Base-by-base conservation (phyloP, 2,888 invertebrate species). In the Sinopyrophorus schimmeli region DNA sequence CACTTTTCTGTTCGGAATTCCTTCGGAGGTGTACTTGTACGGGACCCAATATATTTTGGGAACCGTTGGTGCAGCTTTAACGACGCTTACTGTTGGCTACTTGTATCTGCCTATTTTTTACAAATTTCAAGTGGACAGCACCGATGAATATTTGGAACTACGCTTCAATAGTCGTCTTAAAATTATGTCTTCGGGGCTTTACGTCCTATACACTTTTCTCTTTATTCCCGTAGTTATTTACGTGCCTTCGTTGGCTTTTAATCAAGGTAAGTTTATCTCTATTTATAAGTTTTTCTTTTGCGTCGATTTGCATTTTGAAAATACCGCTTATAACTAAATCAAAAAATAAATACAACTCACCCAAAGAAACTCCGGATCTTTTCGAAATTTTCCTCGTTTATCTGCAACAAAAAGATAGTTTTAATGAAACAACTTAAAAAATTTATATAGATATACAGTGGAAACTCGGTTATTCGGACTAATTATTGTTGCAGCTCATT, bases 1-100 rank as follows among this genome's bases (percentile, higher is more conserved):
- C 21, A 82, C 88, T 26, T 86, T 87, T 0, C 72, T 89, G 6
- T 76, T 89, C 4, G 87, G 86, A 0, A 79, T 86, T 4, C 87
- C 88, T 0, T 81, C 86, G 0, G 88, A 89, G 65, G 81, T 87
- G 55, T 89, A 89, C 65, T 74, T 80, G 16, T 80, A 81, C 65
- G 89, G 89, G 3, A 82, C 83, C 0, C 81, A 82, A 56, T 87
- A 86, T 63, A 71, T 74, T 50, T 67, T 74, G n/a, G 50, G 75
- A 4, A 15, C 63, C 1, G 41, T 65, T 2, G 55, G 63, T 21
- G 53, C 67, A 6, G 40, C 73, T 11, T 10, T 9, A 27, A 27
- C 12, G 27, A 2, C 11, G 6, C 3, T 27, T 12, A 9, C 12
- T 3, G 68, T 72, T 2, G 14, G 64, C 66, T 31, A 24, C n/a